Percentiles rank a stretch among this genome's conserved stretches.
Evolutionary conservation across 2,888 invertebrate species (phyloP).

Genomic region (Heteropelma amictum): DNA sequence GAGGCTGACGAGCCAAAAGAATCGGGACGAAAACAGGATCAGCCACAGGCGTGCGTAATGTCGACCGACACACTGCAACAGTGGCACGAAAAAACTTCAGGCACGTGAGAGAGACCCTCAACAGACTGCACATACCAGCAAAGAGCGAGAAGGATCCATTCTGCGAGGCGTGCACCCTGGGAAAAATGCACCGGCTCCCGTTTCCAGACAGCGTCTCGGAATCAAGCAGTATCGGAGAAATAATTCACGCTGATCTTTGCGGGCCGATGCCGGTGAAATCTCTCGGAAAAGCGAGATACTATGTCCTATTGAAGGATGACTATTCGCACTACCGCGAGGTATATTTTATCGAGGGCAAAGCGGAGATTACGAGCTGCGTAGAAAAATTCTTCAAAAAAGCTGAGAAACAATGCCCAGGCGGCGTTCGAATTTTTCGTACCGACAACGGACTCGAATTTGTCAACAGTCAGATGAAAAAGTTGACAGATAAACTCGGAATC

Average conservation of each 20-base stretch:
- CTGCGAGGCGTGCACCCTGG: slow-evolving; percentile 32
- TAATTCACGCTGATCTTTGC: slow-evolving; percentile 55
- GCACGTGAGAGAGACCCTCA: slow-evolving; percentile 30
- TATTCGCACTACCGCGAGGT: neutral
- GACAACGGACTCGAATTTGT: slow-evolving; percentile 56
- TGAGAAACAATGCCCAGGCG: slow-evolving; percentile 15
- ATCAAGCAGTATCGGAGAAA: slow-evolving; percentile 35
- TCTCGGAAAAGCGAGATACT: slow-evolving; percentile 4
- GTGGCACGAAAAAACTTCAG: slow-evolving; percentile 38
- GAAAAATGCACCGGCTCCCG: slow-evolving; percentile 42
- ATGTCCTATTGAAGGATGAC: neutral
- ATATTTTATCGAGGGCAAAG: slow-evolving; percentile 6
- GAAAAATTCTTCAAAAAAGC: slow-evolving; percentile 20
- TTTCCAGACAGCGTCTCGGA: slow-evolving; percentile 34
- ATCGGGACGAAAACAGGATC: neutral
- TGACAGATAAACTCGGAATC: slow-evolving; percentile 29
- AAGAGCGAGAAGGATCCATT: neutral
- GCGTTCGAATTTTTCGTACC: slow-evolving; percentile 21
- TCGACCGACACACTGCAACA: slow-evolving; percentile 46
- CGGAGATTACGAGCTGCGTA: neutral
- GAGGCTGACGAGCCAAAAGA: neutral
- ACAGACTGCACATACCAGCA: neutral
- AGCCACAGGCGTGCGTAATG: neutral
- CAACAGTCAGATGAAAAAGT: slow-evolving; percentile 26
- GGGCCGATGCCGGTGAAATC: slow-evolving; percentile 46